phyloP scores from a whole-genome alignment of 2,113 vertebrate genomes.

The Formicarius rufipectus region DNA sequence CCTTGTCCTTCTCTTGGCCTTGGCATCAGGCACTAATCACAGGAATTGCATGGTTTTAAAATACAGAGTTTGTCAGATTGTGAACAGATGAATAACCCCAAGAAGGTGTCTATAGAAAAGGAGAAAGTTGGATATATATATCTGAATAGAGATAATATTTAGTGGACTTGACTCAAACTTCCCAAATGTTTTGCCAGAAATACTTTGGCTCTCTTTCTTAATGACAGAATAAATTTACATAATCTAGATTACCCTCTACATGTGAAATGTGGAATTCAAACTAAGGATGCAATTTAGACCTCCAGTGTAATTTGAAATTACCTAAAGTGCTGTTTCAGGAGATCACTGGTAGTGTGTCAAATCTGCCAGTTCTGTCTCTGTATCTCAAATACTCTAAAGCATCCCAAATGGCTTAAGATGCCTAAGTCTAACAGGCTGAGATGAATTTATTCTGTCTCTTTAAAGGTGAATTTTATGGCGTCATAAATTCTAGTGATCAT shows the following conservation, averaged over 20 bases:
- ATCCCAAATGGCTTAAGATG: neutral
- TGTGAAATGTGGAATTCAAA: neutral
- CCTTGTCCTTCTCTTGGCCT: neutral
- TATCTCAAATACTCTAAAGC: neutral
- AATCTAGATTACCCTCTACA: neutral
- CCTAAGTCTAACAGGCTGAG: neutral
- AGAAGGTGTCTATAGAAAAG: neutral
- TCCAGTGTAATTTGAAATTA: neutral
- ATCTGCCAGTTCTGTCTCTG: neutral
- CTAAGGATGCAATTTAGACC: neutral
- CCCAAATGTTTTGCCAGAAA: neutral
- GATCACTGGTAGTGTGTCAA: fast-evolving
- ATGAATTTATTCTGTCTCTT: neutral
- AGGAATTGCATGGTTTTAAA: neutral
- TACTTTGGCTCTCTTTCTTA: neutral
- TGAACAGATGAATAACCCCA: neutral
- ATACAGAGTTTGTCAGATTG: neutral
- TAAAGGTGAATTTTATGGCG: neutral
- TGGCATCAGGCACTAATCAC: neutral
- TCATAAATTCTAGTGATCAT: neutral
- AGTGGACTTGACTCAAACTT: neutral
- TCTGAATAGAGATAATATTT: neutral
- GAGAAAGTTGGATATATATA: neutral
- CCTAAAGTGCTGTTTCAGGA: neutral
- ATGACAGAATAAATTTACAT: neutral